phyloP scores from a whole-genome alignment of 2,113 vertebrate genomes.

The Xenopus laevis region DNA sequence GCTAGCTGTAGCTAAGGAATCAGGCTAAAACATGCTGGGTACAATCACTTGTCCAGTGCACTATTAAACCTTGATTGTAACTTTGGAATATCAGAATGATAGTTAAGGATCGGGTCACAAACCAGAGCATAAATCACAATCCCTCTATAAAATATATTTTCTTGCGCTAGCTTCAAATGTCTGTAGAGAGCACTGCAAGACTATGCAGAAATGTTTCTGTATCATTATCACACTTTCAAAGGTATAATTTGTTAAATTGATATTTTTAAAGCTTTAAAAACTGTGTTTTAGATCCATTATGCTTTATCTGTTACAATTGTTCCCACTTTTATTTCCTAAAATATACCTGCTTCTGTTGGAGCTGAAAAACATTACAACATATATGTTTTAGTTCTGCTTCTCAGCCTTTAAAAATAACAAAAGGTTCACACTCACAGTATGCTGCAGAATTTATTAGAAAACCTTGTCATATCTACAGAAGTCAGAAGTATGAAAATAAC shows the following conservation, averaged over 20 bases:
- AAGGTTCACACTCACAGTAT: too few species aligned
- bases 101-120: not conserved
- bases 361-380: conserved; percentile 8
- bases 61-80: too few species aligned
- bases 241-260: conserved; percentile 24
- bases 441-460: too few species aligned
- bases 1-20: too few species aligned
- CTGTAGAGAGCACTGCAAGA: conserved; percentile 13
- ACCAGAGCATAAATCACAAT: too few species aligned
- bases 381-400: conserved; percentile 9
- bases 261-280: conserved; percentile 36
- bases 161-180: not conserved
- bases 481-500: too few species aligned
- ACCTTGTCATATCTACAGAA: too few species aligned
- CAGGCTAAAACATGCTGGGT: too few species aligned
- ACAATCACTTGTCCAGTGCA: too few species aligned
- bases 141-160: too few species aligned
- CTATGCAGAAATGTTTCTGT: not conserved
- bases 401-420: too few species aligned
- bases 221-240: conserved; percentile 7
- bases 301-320: not conserved
- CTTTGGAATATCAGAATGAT: too few species aligned
- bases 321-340: conserved; percentile 25
- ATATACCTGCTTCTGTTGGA: not conserved
- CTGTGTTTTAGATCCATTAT: conserved; percentile 29